These are phyloP conservation scores for Biston betularia DNA, from an alignment of 2,888 invertebrate species.

Conservation along the genomic window DNA sequence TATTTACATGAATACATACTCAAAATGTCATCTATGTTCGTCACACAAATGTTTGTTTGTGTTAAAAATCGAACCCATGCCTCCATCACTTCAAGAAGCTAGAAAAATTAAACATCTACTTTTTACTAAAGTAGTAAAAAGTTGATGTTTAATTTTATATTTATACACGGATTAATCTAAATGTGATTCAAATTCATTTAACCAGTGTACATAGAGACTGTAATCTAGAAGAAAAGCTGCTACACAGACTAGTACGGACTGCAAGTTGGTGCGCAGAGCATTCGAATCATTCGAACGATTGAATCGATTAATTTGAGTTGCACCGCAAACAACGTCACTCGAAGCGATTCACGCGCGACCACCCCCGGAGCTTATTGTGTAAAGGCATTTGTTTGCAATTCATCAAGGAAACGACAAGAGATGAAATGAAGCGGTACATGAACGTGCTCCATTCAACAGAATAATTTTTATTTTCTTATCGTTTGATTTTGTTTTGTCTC, in stretches of 20 bases:
- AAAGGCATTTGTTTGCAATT: conserved; percentile 35
- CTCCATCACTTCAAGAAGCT: too few relatives aligned
- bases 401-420: too few relatives aligned
- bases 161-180: not conserved
- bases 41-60: too few relatives aligned
- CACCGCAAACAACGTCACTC: conserved; percentile 63
- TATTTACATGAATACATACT: too few relatives aligned
- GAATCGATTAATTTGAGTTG: conserved; percentile 71
- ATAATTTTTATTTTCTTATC: too few relatives aligned
- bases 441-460: too few relatives aligned
- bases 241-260: conserved; percentile 25
- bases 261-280: conserved; percentile 46
- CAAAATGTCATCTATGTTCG: too few relatives aligned
- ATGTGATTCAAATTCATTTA: not conserved
- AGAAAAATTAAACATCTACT: too few relatives aligned
- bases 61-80: too few relatives aligned
- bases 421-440: too few relatives aligned
- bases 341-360: conserved; percentile 55
- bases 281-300: conserved; percentile 70
- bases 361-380: conserved; percentile 44
- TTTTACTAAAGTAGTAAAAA: not conserved
- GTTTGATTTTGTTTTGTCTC: too few relatives aligned
- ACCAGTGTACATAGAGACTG: not conserved
- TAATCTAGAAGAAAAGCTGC: conserved; percentile 14
- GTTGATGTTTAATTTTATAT: not conserved